Evolutionary conservation across 1,140 invertebrate genomes (phyloP).

Genomic region (Telenomus remus): DNA sequence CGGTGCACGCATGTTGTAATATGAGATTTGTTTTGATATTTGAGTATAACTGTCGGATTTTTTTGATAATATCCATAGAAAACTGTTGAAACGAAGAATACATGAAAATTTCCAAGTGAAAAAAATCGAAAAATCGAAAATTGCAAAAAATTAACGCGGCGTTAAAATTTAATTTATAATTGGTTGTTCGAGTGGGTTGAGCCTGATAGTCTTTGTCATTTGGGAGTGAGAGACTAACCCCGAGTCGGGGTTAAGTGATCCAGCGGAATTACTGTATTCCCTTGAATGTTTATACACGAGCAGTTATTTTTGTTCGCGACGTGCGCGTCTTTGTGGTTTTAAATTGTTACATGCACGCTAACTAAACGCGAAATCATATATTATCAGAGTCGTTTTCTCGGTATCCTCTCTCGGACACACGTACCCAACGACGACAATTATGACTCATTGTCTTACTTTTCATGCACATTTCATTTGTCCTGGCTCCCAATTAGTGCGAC

Average conservation of each 20-base stretch:
- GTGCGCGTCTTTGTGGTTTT: background rate
- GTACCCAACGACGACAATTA: background rate
- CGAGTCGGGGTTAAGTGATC: slow-evolving; percentile 20
- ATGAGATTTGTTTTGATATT: too few species aligned
- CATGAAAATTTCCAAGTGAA: too few species aligned
- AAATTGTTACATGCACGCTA: slow-evolving; percentile 5
- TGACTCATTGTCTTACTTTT: background rate
- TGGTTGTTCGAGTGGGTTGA: background rate
- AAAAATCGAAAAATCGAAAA: too few species aligned
- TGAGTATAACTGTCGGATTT: too few species aligned
- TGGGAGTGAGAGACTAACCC: slow-evolving; percentile 16
- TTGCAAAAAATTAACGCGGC: too few species aligned
- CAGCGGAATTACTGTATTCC: slow-evolving; percentile 16
- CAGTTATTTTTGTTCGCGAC: slow-evolving; percentile 6
- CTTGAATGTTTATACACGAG: slow-evolving; percentile 2
- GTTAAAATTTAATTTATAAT: background rate
- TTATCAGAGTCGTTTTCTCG: slow-evolving; percentile 2
- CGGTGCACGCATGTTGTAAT: too few species aligned
- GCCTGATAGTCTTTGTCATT: slow-evolving; percentile 12
- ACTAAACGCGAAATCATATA: slow-evolving; percentile 1
- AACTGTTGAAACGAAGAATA: too few species aligned
- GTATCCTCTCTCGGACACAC: background rate
- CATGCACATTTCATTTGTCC: background rate
- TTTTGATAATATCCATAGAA: too few species aligned
- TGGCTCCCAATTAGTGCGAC: too few species aligned